Percentiles rank a stretch among this genome's conserved stretches.
Evolutionary conservation across 2,888 invertebrate genomes (phyloP).

Genomic region (Drosophila macrospina): DNA sequence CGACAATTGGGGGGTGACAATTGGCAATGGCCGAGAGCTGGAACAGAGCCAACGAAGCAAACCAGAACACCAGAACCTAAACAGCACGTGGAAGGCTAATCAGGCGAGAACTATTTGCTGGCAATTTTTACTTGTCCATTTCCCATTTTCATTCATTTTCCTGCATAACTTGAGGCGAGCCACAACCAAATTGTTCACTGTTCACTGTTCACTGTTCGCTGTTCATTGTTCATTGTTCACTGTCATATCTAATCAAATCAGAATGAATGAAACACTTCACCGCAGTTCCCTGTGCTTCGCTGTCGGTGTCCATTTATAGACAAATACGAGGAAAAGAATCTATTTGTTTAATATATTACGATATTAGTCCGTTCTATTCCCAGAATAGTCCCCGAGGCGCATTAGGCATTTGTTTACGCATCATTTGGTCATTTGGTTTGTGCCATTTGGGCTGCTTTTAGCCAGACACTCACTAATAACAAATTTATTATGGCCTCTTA

Average conservation of each 20-base stretch:
- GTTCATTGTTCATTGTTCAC: slow-evolving; percentile 11
- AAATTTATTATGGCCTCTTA: slow-evolving; percentile 68
- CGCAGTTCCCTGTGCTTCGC: slow-evolving; percentile 31
- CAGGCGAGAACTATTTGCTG: slow-evolving; percentile 58
- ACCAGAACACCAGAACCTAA: neutral
- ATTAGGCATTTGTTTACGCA: slow-evolving; percentile 55
- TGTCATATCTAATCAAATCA: slow-evolving; percentile 55
- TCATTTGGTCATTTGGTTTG: slow-evolving; percentile 56
- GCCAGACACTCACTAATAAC: slow-evolving; percentile 57
- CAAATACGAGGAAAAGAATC: slow-evolving; percentile 38
- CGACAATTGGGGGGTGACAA: neutral
- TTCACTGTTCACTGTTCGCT: slow-evolving; percentile 17
- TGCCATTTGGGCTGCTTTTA: slow-evolving; percentile 20
- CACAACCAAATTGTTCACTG: slow-evolving; percentile 7
- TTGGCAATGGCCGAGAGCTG: slow-evolving; percentile 25
- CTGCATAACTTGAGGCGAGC: slow-evolving; percentile 2
- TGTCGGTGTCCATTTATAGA: slow-evolving; percentile 34
- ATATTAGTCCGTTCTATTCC: slow-evolving; percentile 43
- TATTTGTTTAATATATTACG: slow-evolving; percentile 59
- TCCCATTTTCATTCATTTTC: slow-evolving; percentile 10
- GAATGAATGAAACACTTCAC: slow-evolving; percentile 31
- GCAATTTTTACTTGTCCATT: slow-evolving; percentile 19
- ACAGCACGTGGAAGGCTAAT: slow-evolving; percentile 38
- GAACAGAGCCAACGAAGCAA: slow-evolving; percentile 44
- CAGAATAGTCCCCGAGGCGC: slow-evolving; percentile 12